A percentile compares a stretch with the other conserved stretches of the same genome.
These are phyloP conservation scores for Pterostichus niger DNA, from an alignment of 2,888 invertebrate genomes.

Conservation along the genomic window DNA sequence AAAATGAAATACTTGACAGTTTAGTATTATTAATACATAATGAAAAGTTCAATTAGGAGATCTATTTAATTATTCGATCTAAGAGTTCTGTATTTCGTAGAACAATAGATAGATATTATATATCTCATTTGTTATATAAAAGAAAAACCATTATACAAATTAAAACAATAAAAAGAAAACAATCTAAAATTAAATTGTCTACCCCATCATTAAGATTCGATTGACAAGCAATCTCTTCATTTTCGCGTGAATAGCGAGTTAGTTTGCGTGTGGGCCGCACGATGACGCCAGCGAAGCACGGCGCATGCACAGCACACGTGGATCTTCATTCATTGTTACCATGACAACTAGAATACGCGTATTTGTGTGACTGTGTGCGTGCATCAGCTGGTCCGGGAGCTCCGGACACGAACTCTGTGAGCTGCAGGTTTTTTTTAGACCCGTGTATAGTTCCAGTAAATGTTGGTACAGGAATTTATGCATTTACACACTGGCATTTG, in stretches of 20 bases:
- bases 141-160: background rate
- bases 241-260: slow-evolving; percentile 27
- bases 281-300: slow-evolving; percentile 58
- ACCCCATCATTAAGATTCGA: slow-evolving; percentile 6
- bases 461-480: no score
- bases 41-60: no score
- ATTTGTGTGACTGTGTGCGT: slow-evolving; percentile 1
- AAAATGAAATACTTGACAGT: no score
- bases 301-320: slow-evolving; percentile 58
- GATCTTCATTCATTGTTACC: slow-evolving; percentile 65
- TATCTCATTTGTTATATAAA: no score
- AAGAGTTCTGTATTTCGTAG: no score
- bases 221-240: slow-evolving; percentile 33
- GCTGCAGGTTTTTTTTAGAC: slow-evolving; percentile 22
- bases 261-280: slow-evolving; percentile 36
- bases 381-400: slow-evolving; percentile 39
- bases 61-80: no score
- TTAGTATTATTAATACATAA: no score
- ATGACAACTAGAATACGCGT: slow-evolving; percentile 45
- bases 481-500: no score
- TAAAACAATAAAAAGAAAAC: background rate
- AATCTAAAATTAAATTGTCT: slow-evolving; percentile 7
- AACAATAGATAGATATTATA: no score
- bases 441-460: background rate
- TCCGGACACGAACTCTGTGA: background rate